Conservation (phyloP, 2,113 vertebrate species). For the Athene cunicularia region DNA sequence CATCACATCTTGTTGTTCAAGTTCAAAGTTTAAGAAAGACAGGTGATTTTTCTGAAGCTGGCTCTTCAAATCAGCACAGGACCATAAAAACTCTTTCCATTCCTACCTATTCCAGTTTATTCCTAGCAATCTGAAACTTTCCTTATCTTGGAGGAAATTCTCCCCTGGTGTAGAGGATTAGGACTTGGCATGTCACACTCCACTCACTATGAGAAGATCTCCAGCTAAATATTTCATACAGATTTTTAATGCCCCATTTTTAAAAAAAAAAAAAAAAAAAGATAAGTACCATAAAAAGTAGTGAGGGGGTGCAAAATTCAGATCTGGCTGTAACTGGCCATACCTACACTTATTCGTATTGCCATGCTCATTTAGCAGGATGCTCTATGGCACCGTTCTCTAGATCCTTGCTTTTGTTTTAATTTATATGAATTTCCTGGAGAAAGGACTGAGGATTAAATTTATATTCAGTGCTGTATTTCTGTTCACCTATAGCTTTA, state of each 20-base stretch:
- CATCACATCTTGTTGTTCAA: neutral
- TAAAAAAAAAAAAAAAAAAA: neutral
- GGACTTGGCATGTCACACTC: neutral
- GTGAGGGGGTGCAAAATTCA: neutral
- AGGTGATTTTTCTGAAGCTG: neutral
- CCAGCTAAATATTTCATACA: slow-evolving; percentile 43
- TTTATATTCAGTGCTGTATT: neutral
- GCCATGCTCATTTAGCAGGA: neutral
- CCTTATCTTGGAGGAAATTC: neutral
- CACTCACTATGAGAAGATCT: neutral
- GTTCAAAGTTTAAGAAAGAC: neutral
- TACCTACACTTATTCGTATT: neutral
- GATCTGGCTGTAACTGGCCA: neutral
- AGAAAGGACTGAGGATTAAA: neutral
- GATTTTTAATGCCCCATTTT: slow-evolving; percentile 57
- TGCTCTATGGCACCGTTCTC: neutral
- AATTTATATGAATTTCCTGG: neutral
- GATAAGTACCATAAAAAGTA: neutral
- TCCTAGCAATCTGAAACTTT: neutral
- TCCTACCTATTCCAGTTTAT: neutral
- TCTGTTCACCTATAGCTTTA: neutral
- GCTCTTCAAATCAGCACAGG: neutral
- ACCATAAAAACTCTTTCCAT: neutral
- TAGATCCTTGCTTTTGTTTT: neutral
- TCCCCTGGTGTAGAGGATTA: neutral